Base-by-base conservation (phyloP, 1,140 invertebrate genomes). In the Drosophila punjabiensis region DNA sequence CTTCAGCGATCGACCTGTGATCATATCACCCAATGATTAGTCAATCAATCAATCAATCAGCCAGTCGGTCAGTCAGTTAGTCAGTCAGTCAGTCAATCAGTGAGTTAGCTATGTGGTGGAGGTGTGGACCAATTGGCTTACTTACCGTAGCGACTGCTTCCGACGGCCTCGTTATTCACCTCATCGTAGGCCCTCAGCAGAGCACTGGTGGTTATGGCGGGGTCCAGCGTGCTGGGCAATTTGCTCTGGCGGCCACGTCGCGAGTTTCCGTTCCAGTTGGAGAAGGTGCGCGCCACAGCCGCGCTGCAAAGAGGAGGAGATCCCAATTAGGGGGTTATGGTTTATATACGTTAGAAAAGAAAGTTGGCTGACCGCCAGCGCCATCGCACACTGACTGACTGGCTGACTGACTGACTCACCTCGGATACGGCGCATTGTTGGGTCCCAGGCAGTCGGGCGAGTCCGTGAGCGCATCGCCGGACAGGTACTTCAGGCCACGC, bases 391-490 rank as follows among this genome's bases (percentile, higher is more conserved):
- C n/a, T n/a, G n/a, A n/a, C n/a, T n/a, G n/a, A n/a, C n/a, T 1
- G 16, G 47, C 48, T 32, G 20, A 59, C 35, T 65, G 37, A 58
- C 41, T 67, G 28, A 76, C 77, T 95, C 94, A 98, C 97, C 95
- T 95, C 33, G 97, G 97, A 94, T 98, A 98, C 48, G 96, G 96
- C 68, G 95, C 93, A 79, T 97, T 96, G 92, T 97, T 96, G 1
- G 97, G 97, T 28, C 97, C 97, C 45, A 96, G 84, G 83, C 97
- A 97, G 76, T 97, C 95, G 5, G 93, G 93, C 13, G 95, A 94
- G 89, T 97, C 96, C 61, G 95, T 95, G 20, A 98, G 93, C 3
- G 97, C 97, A 92, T 98, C 96, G 9, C 97, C 97, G 95, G 96
- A 97, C 9, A 97, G 94, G 90, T 98, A 97, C 93, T 97, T 97